These are phyloP conservation scores for Lacanobia wlatinum DNA, from an alignment of 2,888 invertebrate species.

Conservation along the genomic window DNA sequence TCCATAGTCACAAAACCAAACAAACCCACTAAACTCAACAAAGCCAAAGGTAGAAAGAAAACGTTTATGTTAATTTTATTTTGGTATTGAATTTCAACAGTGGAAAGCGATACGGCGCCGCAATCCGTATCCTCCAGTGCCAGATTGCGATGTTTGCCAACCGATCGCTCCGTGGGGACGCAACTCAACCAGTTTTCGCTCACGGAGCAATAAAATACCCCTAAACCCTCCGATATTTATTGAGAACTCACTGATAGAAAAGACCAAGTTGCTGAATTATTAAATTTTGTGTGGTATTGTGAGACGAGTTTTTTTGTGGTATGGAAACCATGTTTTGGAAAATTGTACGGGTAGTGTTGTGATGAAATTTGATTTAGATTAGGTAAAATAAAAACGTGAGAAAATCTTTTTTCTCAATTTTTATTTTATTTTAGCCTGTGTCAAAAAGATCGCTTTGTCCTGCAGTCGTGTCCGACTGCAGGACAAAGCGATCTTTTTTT, in stretches of 20 bases:
- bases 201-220: conserved; percentile 84
- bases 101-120: conserved; percentile 54
- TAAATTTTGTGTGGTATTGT: conserved; percentile 45
- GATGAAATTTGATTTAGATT: too few relatives aligned
- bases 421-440: too few relatives aligned
- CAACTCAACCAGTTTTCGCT: conserved; percentile 78
- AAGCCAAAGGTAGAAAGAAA: conserved; percentile 46
- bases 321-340: not conserved
- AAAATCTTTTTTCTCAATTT: too few relatives aligned
- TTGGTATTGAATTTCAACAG: conserved; percentile 59
- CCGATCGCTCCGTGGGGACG: conserved; percentile 87
- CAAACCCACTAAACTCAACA: conserved; percentile 7
- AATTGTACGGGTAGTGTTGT: too few relatives aligned
- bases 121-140: conserved; percentile 72
- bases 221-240: conserved; percentile 80
- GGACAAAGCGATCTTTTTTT: too few relatives aligned
- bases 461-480: too few relatives aligned
- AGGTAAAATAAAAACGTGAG: too few relatives aligned
- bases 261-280: conserved; percentile 59
- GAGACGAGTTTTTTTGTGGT: not conserved
- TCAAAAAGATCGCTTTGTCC: too few relatives aligned
- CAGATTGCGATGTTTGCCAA: conserved; percentile 85
- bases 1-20: not conserved
- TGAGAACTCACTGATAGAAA: conserved; percentile 73
- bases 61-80: conserved; percentile 62